phyloP scores from a whole-genome alignment of 2,888 invertebrate species.

The Drosophila mulleri region DNA sequence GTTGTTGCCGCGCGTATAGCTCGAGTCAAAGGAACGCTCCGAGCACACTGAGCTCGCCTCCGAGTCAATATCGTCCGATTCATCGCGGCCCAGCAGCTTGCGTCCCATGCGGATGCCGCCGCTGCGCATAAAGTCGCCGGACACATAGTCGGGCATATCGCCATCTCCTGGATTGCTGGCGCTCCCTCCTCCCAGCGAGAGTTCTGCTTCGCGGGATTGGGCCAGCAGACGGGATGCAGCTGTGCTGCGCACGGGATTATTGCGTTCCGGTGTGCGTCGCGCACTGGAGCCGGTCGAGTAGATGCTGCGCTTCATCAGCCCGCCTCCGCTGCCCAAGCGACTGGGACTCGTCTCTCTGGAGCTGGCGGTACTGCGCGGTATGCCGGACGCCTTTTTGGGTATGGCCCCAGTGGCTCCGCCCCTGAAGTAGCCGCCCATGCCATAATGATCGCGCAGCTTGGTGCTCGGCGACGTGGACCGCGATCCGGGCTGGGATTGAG shows the following conservation, averaged over 20 bases:
- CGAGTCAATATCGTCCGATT: slow-evolving; percentile 90
- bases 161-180: slow-evolving; percentile 87
- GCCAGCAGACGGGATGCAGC: slow-evolving; percentile 93
- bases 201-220: slow-evolving; percentile 95
- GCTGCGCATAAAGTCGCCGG: slow-evolving; percentile 75
- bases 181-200: slow-evolving; percentile 90
- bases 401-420: slow-evolving; percentile 85
- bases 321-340: slow-evolving; percentile 83
- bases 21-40: slow-evolving; percentile 94
- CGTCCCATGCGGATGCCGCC: slow-evolving; percentile 88
- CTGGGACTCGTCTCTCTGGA: slow-evolving; percentile 89
- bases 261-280: slow-evolving; percentile 86
- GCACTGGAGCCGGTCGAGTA: slow-evolving; percentile 75
- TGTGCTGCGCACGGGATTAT: slow-evolving; percentile 87
- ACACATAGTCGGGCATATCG: slow-evolving; percentile 54
- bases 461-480: slow-evolving; percentile 97
- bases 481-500: slow-evolving; percentile 97
- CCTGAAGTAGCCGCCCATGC: slow-evolving; percentile 74
- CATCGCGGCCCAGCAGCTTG: slow-evolving; percentile 88
- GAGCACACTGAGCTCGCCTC: slow-evolving; percentile 98
- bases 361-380: slow-evolving; percentile 89
- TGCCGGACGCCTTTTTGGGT: slow-evolving; percentile 89
- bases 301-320: slow-evolving; percentile 83
- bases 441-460: slow-evolving; percentile 89
- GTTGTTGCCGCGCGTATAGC: slow-evolving; percentile 90